Evolutionary conservation across 2,888 invertebrate genomes (phyloP).

Genomic region (Acronicta psi): DNA sequence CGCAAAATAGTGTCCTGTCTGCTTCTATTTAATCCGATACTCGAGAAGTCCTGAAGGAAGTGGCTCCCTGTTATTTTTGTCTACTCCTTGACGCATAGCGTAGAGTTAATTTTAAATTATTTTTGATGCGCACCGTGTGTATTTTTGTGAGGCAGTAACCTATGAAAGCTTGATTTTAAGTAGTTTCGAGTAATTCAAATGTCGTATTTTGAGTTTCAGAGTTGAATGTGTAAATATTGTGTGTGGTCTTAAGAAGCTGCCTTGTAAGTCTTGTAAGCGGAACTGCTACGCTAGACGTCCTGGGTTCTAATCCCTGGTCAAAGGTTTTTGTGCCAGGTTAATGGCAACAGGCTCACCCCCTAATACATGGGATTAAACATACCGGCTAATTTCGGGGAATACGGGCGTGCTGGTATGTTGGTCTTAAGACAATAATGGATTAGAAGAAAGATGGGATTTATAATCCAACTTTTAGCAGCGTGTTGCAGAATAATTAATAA

Average conservation of each 20-base stretch:
- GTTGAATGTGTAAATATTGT: slow-evolving; percentile 42
- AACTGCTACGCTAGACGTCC: no score
- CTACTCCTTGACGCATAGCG: slow-evolving; percentile 66
- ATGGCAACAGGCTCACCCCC: no score
- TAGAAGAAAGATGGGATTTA: slow-evolving; percentile 4
- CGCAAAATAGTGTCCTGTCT: slow-evolving; percentile 33
- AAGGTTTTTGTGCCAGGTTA: no score
- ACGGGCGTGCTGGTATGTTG: no score
- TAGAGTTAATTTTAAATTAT: slow-evolving; percentile 81
- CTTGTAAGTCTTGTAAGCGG: no score
- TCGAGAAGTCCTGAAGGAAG: slow-evolving; percentile 61
- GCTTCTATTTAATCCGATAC: slow-evolving; percentile 44
- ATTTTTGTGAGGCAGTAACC: slow-evolving; percentile 57
- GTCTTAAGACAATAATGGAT: slow-evolving; percentile 26
- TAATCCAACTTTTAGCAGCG: background rate
- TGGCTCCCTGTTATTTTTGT: slow-evolving; percentile 56
- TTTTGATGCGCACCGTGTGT: slow-evolving; percentile 76
- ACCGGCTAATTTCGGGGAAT: no score
- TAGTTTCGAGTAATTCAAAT: slow-evolving; percentile 51
- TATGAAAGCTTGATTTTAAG: slow-evolving; percentile 54
- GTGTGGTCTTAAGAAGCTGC: slow-evolving; percentile 51
- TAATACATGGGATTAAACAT: no score
- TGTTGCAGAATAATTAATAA: slow-evolving; percentile 9
- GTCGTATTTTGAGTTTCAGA: slow-evolving; percentile 31
- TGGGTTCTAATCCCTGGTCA: no score